These are phyloP conservation scores for Heliothis subflexa DNA, from an alignment of 1,140 invertebrate species.

Conservation along the genomic window DNA sequence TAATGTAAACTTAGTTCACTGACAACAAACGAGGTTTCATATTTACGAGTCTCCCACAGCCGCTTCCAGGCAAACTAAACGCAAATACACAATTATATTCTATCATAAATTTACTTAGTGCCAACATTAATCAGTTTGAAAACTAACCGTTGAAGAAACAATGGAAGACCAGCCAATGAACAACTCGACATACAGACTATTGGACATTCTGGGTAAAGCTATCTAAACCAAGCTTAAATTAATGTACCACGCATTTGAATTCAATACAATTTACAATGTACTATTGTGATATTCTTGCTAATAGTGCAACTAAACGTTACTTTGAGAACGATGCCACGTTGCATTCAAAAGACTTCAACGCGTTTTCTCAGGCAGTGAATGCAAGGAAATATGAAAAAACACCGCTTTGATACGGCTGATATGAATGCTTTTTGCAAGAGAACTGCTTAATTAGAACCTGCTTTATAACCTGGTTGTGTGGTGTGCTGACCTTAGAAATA, in stretches of 20 bases:
- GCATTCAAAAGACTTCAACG: slow-evolving; percentile 58
- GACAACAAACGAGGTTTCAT: neutral
- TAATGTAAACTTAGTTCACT: neutral
- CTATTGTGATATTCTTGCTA: slow-evolving; percentile 26
- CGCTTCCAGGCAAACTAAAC: neutral
- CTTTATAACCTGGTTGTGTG: too few relatives aligned
- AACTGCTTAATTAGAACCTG: neutral
- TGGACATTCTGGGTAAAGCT: slow-evolving; percentile 12
- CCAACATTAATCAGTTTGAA: slow-evolving; percentile 17
- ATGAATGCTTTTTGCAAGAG: neutral
- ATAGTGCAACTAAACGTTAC: slow-evolving; percentile 18
- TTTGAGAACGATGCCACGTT: slow-evolving; percentile 39
- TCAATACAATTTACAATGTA: slow-evolving; percentile 51
- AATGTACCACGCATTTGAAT: slow-evolving; percentile 46
- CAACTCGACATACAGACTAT: neutral
- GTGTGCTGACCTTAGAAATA: too few relatives aligned
- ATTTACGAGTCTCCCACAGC: neutral
- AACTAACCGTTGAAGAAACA: slow-evolving; percentile 29
- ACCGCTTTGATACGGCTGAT: neutral
- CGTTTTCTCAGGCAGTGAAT: slow-evolving; percentile 37
- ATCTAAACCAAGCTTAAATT: slow-evolving; percentile 31
- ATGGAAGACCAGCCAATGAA: slow-evolving; percentile 17
- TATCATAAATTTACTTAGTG: slow-evolving; percentile 23
- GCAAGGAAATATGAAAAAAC: slow-evolving; percentile 36
- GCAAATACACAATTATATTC: slow-evolving; percentile 3